Conservation (phyloP, 2,113 vertebrate species). For the Apaloderma vittatum region DNA sequence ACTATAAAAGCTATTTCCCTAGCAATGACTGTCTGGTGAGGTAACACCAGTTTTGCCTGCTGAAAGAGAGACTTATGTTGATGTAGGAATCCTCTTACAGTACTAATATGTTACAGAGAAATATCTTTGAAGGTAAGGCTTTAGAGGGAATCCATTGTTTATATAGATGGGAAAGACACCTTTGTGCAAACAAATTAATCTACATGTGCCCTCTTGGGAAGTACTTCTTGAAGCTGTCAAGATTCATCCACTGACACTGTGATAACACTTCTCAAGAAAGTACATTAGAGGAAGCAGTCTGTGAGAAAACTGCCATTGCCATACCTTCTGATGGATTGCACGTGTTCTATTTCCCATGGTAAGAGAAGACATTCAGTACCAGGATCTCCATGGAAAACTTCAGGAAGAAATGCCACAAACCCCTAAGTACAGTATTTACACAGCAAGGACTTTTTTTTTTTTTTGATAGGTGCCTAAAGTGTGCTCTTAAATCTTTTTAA, state of each 20-base stretch:
- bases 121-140: not conserved
- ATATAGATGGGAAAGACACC: not conserved
- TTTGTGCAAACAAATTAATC: slow-evolving; percentile 9
- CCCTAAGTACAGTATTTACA: not conserved
- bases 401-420: not conserved
- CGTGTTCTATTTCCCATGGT: not conserved
- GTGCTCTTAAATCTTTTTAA: not conserved
- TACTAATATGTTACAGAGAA: not conserved
- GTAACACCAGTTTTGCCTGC: not conserved
- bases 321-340: not conserved
- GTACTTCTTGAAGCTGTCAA: not conserved
- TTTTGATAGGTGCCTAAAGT: not conserved
- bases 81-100: not conserved
- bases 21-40: not conserved
- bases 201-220: not conserved
- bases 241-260: not conserved
- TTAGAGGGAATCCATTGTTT: not conserved
- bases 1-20: not conserved
- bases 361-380: not conserved
- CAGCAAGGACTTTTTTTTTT: not conserved
- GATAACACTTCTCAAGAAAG: not conserved
- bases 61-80: not conserved
- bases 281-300: not conserved
- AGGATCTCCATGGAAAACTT: not conserved
- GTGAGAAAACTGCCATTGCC: not conserved